These are phyloP conservation scores for Lasaia peninsularis DNA, from an alignment of 1,140 invertebrate species.

Conservation along the genomic window DNA sequence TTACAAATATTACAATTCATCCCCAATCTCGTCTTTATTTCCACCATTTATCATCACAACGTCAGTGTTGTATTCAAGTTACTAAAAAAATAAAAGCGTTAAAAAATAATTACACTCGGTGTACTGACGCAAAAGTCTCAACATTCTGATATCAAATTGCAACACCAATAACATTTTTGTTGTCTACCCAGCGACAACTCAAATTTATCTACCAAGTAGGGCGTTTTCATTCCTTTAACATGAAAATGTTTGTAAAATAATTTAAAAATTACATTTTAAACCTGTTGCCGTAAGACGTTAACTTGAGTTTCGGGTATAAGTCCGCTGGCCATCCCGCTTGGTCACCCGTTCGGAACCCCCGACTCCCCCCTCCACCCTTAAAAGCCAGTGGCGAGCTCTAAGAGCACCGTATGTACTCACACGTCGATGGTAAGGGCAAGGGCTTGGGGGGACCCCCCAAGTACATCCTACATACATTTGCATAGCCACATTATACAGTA, in stretches of 20 bases:
- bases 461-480: conserved; percentile 69
- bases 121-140: too few species aligned
- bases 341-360: conserved; percentile 65
- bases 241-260: background rate
- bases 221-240: too few species aligned
- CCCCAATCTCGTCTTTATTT: too few species aligned
- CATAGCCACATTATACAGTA: conserved; percentile 73
- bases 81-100: too few species aligned
- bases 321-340: conserved; percentile 44
- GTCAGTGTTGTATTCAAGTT: too few species aligned
- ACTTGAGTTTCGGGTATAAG: conserved; percentile 11
- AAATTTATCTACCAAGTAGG: too few species aligned
- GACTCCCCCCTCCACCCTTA: conserved; percentile 55
- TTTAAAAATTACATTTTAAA: conserved; percentile 10
- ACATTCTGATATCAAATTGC: too few species aligned
- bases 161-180: too few species aligned
- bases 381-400: conserved; percentile 75
- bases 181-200: too few species aligned
- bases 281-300: conserved; percentile 4
- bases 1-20: too few species aligned
- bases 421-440: conserved; percentile 29
- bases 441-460: conserved; percentile 6
- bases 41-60: too few species aligned
- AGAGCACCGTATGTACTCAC: conserved; percentile 71
- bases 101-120: too few species aligned